These are phyloP conservation scores for Drosophila emarginata DNA, from an alignment of 2,888 invertebrate genomes.

Conservation along the genomic window DNA sequence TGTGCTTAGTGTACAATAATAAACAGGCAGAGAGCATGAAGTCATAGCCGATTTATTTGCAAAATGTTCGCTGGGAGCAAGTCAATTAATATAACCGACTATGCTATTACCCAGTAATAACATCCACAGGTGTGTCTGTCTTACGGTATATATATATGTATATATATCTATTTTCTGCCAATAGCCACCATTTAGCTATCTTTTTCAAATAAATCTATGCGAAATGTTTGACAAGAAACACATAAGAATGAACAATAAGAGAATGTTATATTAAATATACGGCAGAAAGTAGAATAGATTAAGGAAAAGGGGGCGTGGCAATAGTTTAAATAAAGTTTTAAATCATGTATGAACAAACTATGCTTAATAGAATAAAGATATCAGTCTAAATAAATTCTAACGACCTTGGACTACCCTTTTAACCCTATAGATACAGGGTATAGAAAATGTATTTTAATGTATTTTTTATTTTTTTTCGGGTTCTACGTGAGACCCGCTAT, in stretches of 20 bases:
- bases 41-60: constrained; percentile 69
- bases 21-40: constrained; percentile 65
- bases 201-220: too few relatives aligned
- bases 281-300: not conserved
- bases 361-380: too few relatives aligned
- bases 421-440: not conserved
- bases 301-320: not conserved
- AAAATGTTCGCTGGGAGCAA: constrained; percentile 21
- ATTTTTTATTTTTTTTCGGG: constrained; percentile 26
- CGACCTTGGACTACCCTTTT: not conserved
- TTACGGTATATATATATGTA: not conserved
- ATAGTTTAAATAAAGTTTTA: not conserved
- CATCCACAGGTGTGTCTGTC: not conserved
- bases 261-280: too few relatives aligned
- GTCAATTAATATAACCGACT: constrained; percentile 18
- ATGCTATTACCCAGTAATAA: not conserved
- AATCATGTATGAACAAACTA: too few relatives aligned
- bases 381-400: not conserved
- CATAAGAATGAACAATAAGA: too few relatives aligned
- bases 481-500: constrained; percentile 37
- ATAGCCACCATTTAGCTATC: too few relatives aligned
- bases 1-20: constrained; percentile 66
- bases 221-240: too few relatives aligned
- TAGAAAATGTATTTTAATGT: constrained; percentile 6
- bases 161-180: too few relatives aligned